Evolutionary conservation across 35 echinoderm and acorn worm genomes (phyloP), one percentile per base, ranked within the genome.

Genomic region (Diadema setosum): DNA sequence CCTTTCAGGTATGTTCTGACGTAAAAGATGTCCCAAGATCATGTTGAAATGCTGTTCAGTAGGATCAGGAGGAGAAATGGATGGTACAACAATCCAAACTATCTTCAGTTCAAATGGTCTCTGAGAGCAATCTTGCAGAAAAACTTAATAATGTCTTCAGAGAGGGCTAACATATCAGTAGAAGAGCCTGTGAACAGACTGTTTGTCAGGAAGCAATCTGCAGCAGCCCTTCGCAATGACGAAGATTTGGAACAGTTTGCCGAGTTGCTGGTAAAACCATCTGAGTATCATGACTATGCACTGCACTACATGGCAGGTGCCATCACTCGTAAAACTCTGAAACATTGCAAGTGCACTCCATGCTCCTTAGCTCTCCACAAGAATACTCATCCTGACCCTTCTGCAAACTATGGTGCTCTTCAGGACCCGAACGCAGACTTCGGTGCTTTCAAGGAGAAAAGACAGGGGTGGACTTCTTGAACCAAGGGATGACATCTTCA

Each of bases 61-160:
- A 74, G 91, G 20, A 76, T 88, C 41, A 84, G 91, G 29, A 69
- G 73, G 55, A 81, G 91, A 48, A 61, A 80, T 26, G 91, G 85
- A 29, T 93, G 91, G 91, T 88, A 93, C 55, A 93, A 93, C 41
- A 93, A 93, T 81, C 91, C 91, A 18, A 93, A 93, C 76, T 93
- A 58, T 46, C 55, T 93, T 3, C 91, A 93, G 44, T 87, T 93
- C 70, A 93, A 93, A 67, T 91, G 89, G 82, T 44, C 82, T 34
- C 81, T 83, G 31, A 58, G 88, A 42, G 58, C 81, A 3, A 91
- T 91, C 18, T 63, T 91, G 5, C 59, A 65, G 27, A 92, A 87
- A 39, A 92, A 92, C 84, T 30, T 20, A 5, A 87, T 92, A 75
- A 82, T 49, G 74, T 73, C 90, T 23, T 92, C 90, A 58, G 84